These are phyloP conservation scores for Pelodiscus sinensis DNA, from an alignment of 2,113 vertebrate species.

Conservation along the genomic window DNA sequence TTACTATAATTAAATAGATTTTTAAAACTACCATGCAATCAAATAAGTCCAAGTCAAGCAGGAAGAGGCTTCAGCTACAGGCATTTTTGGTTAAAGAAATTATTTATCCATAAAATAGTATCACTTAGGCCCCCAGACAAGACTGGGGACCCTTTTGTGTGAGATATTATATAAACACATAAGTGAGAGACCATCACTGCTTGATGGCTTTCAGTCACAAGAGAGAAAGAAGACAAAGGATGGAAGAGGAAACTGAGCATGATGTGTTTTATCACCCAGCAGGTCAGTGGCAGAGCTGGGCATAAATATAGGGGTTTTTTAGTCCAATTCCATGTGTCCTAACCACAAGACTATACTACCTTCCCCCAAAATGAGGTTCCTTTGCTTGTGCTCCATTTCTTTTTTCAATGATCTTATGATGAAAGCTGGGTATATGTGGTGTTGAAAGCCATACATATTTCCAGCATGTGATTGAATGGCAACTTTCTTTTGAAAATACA, in stretches of 20 bases:
- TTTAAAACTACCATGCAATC: background rate
- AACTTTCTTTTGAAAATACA: background rate
- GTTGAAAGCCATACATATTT: background rate
- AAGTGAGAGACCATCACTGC: background rate
- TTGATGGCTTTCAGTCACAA: background rate
- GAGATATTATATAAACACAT: accelerated
- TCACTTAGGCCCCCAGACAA: background rate
- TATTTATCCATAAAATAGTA: background rate
- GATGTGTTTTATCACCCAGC: background rate
- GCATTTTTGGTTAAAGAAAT: background rate
- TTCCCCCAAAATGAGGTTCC: background rate
- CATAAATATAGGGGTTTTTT: background rate
- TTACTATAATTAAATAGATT: background rate
- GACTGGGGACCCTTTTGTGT: background rate
- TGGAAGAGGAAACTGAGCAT: background rate
- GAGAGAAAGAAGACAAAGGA: background rate
- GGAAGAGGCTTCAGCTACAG: background rate
- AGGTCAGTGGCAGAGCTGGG: background rate
- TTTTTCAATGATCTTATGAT: background rate
- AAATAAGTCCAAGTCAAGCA: background rate
- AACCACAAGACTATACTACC: background rate
- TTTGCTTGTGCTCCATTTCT: background rate
- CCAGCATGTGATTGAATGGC: background rate
- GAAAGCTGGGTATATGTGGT: background rate
- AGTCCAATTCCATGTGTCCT: background rate